Conservation (phyloP, 2,113 vertebrate species). For the Poicephalus meyeri region DNA sequence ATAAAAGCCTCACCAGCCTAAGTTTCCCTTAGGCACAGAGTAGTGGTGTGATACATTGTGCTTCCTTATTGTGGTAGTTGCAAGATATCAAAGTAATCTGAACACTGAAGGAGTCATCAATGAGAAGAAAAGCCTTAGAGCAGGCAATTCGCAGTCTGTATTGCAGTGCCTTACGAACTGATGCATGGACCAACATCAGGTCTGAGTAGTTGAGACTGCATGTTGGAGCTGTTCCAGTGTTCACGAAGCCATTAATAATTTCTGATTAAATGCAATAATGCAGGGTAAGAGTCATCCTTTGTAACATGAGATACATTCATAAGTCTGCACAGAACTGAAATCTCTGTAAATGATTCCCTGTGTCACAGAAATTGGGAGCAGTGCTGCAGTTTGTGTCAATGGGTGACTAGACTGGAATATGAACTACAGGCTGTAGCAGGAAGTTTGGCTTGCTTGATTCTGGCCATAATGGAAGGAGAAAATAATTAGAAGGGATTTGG, state of each 20-base stretch:
- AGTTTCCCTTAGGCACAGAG: background rate
- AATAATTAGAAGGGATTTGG: background rate
- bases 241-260: background rate
- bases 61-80: background rate
- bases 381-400: background rate
- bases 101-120: background rate
- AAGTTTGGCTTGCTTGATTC: background rate
- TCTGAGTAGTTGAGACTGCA: background rate
- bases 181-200: background rate
- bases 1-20: background rate
- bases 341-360: too few relatives aligned
- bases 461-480: background rate
- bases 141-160: background rate
- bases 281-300: background rate
- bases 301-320: accelerated
- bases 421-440: background rate
- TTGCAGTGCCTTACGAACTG: background rate
- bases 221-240: accelerated
- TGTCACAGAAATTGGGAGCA: background rate
- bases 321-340: background rate
- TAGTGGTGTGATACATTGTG: background rate
- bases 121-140: background rate
- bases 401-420: background rate
- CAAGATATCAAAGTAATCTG: background rate
- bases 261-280: background rate